phyloP scores from a whole-genome alignment of 2,888 invertebrate genomes.

The Chorisops tibialis region DNA sequence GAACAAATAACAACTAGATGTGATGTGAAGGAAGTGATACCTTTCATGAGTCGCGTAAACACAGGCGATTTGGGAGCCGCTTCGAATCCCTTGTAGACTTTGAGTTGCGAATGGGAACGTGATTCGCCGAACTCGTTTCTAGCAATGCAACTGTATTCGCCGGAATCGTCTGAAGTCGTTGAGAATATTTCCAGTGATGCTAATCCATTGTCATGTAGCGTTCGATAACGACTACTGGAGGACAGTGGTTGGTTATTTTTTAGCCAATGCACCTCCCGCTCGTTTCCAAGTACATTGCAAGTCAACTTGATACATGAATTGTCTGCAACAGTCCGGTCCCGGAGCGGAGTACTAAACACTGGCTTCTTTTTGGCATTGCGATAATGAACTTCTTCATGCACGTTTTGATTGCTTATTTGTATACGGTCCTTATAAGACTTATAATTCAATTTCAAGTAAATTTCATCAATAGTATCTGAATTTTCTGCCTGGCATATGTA shows the following conservation, averaged over 20 bases:
- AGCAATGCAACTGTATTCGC: conserved; percentile 76
- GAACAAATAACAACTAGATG: neutral
- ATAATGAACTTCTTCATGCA: neutral
- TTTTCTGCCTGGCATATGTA: conserved; percentile 76
- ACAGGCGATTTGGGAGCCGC: conserved; percentile 66
- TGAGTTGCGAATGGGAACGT: conserved; percentile 67
- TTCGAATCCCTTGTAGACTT: conserved; percentile 71
- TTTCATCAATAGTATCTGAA: conserved; percentile 68
- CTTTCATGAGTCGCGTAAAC: conserved; percentile 70
- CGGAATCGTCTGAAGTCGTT: conserved; percentile 66
- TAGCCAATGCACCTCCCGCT: conserved; percentile 69
- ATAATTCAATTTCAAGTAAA: conserved; percentile 65
- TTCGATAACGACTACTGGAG: conserved; percentile 58
- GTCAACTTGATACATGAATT: conserved; percentile 71
- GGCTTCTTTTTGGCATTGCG: conserved; percentile 64
- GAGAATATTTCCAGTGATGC: conserved; percentile 72
- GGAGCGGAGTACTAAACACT: conserved; percentile 70
- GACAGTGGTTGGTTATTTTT: conserved; percentile 64
- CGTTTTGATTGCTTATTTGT: neutral
- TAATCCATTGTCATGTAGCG: conserved; percentile 60
- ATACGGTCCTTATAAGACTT: conserved; percentile 37
- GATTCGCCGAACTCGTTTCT: conserved; percentile 68
- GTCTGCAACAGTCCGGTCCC: conserved; percentile 71
- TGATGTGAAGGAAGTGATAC: conserved; percentile 50
- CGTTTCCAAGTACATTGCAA: conserved; percentile 68